These are phyloP conservation scores for Petrocephalus schoutedeni DNA, from an alignment of 2,797 vertebrate species.

Conservation along the genomic window DNA sequence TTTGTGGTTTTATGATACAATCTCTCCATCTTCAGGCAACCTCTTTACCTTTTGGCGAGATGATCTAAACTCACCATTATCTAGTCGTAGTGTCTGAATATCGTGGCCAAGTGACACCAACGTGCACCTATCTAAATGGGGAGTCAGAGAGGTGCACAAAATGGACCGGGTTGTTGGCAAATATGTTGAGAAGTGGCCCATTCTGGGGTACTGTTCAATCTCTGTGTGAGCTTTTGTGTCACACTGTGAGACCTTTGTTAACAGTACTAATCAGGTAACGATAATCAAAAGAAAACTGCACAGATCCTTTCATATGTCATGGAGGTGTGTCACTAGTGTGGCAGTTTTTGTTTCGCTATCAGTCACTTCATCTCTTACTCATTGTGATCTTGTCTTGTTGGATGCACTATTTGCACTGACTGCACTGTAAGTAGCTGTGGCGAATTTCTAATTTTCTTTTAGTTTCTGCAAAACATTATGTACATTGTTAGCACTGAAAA, in stretches of 20 bases:
- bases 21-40: slow-evolving; percentile 26
- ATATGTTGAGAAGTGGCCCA: not conserved
- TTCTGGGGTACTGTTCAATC: not conserved
- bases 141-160: not conserved
- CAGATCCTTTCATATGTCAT: not conserved
- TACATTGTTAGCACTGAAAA: not conserved
- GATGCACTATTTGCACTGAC: not conserved
- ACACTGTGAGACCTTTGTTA: not conserved
- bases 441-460: not conserved
- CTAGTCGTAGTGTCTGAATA: not conserved
- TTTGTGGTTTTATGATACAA: slow-evolving; percentile 30
- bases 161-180: no score
- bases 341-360: not conserved
- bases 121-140: not conserved
- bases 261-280: not conserved
- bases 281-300: not conserved
- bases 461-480: not conserved
- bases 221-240: not conserved
- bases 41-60: slow-evolving; percentile 20
- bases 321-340: not conserved
- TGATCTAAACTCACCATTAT: not conserved
- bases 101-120: not conserved
- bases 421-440: not conserved
- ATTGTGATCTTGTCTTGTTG: not conserved
- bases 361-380: not conserved